A percentile compares a stretch with the other conserved stretches of the same genome.
Conservation (phyloP, 2,888 invertebrate genomes). For the Trichogramma dendrolimi region DNA sequence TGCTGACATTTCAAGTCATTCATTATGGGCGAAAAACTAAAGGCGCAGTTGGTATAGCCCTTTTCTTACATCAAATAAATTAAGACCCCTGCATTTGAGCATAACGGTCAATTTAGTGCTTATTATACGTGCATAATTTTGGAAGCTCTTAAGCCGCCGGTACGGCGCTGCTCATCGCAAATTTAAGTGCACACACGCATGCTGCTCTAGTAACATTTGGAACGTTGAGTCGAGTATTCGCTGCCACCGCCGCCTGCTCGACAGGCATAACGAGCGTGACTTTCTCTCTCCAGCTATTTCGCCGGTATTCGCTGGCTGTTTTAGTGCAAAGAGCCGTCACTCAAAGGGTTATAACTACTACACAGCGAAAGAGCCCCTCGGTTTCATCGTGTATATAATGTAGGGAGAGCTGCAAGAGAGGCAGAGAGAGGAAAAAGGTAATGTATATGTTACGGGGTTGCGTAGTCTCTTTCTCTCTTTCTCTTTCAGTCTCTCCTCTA, state of each 20-base stretch:
- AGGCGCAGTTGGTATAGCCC: no score
- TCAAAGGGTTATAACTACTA: constrained; percentile 24
- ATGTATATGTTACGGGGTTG: neutral
- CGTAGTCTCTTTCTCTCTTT: constrained; percentile 11
- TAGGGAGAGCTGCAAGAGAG: no score
- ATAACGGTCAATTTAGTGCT: constrained; percentile 11
- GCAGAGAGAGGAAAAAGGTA: no score
- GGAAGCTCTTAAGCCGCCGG: neutral
- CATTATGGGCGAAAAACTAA: no score
- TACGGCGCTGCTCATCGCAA: constrained; percentile 4
- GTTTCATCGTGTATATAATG: no score
- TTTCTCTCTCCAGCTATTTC: neutral
- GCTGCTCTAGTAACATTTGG: neutral
- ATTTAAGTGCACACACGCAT: constrained; percentile 10
- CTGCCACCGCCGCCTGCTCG: neutral
- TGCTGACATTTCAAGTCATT: no score
- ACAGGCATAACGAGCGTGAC: constrained; percentile 11
- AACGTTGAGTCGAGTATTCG: constrained; percentile 4
- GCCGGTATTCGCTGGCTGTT: neutral
- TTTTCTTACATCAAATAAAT: neutral
- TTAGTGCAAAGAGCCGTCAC: constrained; percentile 14
- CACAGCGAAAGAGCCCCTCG: neutral
- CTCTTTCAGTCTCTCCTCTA: constrained; percentile 5
- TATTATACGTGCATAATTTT: constrained; percentile 12
- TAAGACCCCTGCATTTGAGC: neutral